Conservation (phyloP, 2,797 vertebrate species). For the Hippoglossus hippoglossus region DNA sequence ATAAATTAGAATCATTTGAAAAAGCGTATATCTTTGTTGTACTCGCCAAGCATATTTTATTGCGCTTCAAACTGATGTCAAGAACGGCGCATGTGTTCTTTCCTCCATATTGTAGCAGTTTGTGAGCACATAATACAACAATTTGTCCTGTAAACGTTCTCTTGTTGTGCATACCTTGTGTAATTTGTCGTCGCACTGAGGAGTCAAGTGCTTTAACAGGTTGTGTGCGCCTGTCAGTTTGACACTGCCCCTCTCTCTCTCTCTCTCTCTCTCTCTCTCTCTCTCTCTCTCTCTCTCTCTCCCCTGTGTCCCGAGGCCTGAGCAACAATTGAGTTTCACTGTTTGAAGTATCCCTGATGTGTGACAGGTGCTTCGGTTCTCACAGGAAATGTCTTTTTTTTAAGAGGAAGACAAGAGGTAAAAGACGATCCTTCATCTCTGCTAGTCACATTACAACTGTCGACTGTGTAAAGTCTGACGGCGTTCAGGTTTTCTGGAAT, state of each 20-base stretch:
- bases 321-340: conserved; percentile 21
- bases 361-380: conserved; percentile 59
- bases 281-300: conserved; percentile 34
- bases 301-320: conserved; percentile 37
- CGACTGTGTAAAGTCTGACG: conserved; percentile 1
- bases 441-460: conserved; percentile 40
- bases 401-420: conserved; percentile 43
- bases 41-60: conserved; percentile 37
- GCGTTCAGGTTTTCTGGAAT: background rate
- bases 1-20: conserved; percentile 6
- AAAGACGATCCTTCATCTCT: conserved; percentile 39
- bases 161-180: conserved; percentile 35
- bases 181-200: conserved; percentile 38
- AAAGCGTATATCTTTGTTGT: conserved; percentile 15
- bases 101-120: background rate
- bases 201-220: conserved; percentile 64
- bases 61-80: conserved; percentile 5
- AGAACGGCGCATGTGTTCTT: conserved; percentile 16
- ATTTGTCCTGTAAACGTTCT: conserved; percentile 27
- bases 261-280: too few species aligned
- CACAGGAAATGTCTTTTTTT: conserved; percentile 56
- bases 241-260: conserved; percentile 22
- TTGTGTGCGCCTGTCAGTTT: conserved; percentile 39
- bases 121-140: background rate
- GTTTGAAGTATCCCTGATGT: conserved; percentile 63